phyloP scores from a whole-genome alignment of 2,888 invertebrate genomes.

The Nematopogon swammerdamellus region DNA sequence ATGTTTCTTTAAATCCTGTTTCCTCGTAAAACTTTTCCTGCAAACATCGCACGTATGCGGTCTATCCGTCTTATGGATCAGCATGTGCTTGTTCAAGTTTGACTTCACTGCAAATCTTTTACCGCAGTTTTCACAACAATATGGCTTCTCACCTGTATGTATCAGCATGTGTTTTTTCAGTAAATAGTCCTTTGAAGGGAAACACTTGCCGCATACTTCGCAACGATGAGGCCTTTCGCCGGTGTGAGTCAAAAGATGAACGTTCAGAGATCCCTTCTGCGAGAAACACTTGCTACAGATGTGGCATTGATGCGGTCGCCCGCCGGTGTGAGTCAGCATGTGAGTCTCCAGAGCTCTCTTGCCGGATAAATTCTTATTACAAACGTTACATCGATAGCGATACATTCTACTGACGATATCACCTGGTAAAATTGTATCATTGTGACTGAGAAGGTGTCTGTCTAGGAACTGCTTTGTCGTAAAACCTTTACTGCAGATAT shows the following conservation, averaged over 20 bases:
- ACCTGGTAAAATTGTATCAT: not conserved
- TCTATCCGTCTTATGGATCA: not conserved
- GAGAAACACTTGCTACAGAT: constrained; percentile 1
- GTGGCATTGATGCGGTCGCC: not conserved
- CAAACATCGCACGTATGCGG: not conserved
- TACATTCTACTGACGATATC: not conserved
- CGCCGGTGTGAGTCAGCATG: constrained; percentile 1
- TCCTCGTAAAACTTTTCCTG: no score
- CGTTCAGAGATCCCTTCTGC: not conserved
- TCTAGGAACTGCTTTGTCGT: constrained; percentile 3
- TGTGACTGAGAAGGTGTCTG: constrained; percentile 4
- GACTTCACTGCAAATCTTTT: not conserved
- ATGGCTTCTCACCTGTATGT: not conserved
- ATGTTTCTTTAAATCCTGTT: no score
- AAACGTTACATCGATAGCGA: not conserved
- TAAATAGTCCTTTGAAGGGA: no score
- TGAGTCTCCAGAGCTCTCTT: not conserved
- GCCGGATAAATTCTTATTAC: not conserved
- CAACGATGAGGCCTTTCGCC: not conserved
- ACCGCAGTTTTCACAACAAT: not conserved
- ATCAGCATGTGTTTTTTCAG: no score
- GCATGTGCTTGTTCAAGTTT: not conserved
- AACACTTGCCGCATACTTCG: not conserved
- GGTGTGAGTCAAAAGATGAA: constrained; percentile 1
- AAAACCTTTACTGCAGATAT: constrained; percentile 4